Evolutionary conservation across 2,888 invertebrate species (phyloP).

Genomic region (Petrolisthes cinctipes): DNA sequence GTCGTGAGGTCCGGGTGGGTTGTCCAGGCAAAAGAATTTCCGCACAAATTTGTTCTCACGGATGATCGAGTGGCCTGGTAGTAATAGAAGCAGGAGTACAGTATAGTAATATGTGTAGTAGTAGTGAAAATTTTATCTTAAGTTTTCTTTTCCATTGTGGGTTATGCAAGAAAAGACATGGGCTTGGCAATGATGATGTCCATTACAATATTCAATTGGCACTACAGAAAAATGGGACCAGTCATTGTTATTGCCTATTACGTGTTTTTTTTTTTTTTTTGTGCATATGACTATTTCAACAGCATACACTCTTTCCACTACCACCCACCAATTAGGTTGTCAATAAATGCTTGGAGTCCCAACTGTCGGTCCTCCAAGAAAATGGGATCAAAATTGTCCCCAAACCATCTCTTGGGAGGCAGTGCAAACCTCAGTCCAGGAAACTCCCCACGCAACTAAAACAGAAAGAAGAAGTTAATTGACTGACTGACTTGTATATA

Average conservation of each 20-base stretch:
- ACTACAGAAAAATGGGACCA: too few species aligned
- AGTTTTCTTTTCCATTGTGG: too few species aligned
- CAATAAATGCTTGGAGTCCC: constrained; percentile 84
- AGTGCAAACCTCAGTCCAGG: constrained; percentile 74
- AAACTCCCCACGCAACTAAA: constrained; percentile 16
- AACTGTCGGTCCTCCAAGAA: constrained; percentile 86
- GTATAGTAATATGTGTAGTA: too few species aligned
- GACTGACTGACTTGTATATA: too few species aligned
- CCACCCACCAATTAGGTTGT: constrained; percentile 74
- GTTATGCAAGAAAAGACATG: too few species aligned
- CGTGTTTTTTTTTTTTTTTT: too few species aligned
- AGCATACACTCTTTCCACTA: not conserved
- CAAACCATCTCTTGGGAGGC: constrained; percentile 87
- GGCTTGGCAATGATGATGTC: too few species aligned
- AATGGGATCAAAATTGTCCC: constrained; percentile 87
- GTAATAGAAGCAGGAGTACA: not conserved
- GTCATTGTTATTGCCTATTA: too few species aligned
- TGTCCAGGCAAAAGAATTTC: constrained; percentile 90
- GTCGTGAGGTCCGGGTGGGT: constrained; percentile 76
- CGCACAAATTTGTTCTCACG: constrained; percentile 73
- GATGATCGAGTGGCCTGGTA: constrained; percentile 74
- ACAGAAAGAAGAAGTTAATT: not conserved
- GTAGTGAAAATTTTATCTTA: too few species aligned
- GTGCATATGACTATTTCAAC: too few species aligned
- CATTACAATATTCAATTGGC: too few species aligned